Evolutionary conservation across 2,113 vertebrate genomes (phyloP).

Genomic region (Leptobrachium leishanense): DNA sequence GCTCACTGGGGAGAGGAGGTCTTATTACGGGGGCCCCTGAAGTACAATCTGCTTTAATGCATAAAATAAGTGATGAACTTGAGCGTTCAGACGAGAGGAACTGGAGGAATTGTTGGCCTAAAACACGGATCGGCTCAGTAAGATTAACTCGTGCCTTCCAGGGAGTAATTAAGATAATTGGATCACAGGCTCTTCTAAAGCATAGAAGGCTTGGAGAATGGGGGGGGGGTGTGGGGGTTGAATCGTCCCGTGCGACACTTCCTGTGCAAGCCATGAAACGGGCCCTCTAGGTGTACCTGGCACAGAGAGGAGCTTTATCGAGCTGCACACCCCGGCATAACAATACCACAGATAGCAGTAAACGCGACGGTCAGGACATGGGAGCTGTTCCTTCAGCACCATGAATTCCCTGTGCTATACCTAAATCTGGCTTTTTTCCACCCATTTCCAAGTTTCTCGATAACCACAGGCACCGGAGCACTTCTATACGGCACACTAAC

Average conservation of each 20-base stretch:
- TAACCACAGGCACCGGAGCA: not conserved
- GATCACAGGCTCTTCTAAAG: conserved; percentile 55
- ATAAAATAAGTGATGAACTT: not conserved
- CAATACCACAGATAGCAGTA: conserved; percentile 34
- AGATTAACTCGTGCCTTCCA: conserved; percentile 43
- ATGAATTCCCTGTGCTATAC: conserved; percentile 11
- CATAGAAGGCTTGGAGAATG: conserved; percentile 40
- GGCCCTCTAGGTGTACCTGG: conserved; percentile 25
- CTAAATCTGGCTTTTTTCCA: not conserved
- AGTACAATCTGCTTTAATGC: not conserved
- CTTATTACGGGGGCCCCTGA: not conserved
- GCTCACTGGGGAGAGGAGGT: not conserved
- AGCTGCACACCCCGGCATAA: conserved; percentile 37
- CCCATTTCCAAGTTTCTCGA: not conserved
- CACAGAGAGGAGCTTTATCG: conserved; percentile 19
- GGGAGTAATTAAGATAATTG: conserved; percentile 47
- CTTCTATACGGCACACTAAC: not conserved
- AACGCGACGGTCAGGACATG: conserved; percentile 12
- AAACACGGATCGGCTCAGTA: conserved; percentile 17
- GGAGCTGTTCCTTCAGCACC: conserved; percentile 29
- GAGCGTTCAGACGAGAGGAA: not conserved
- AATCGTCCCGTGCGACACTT: not conserved
- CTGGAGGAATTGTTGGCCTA: conserved; percentile 18
- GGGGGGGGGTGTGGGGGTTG: too few relatives aligned
- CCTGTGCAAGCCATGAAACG: conserved; percentile 9